These are phyloP conservation scores for Chaenodraco wilsoni DNA, from an alignment of 2,797 vertebrate genomes.

Conservation along the genomic window DNA sequence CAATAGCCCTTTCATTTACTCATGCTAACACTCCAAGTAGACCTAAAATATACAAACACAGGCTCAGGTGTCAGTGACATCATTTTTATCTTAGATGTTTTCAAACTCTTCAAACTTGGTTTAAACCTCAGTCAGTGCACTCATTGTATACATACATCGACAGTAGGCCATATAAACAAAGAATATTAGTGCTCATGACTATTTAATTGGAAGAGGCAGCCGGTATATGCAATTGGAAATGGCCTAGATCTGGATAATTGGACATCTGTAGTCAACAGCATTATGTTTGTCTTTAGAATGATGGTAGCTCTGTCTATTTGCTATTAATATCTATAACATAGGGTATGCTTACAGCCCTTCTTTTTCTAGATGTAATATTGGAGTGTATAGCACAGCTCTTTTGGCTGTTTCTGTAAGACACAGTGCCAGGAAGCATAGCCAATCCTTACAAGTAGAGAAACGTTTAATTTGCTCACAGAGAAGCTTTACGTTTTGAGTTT, in stretches of 20 bases:
- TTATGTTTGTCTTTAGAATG: constrained; percentile 11
- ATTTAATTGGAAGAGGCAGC: constrained; percentile 22
- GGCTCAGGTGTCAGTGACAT: constrained; percentile 12
- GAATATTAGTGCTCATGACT: constrained; percentile 2
- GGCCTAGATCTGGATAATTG: constrained; percentile 41
- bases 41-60: constrained; percentile 37
- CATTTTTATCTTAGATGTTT: constrained; percentile 10
- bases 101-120: background rate
- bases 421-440: background rate
- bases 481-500: background rate
- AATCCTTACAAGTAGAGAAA: background rate
- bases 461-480: background rate
- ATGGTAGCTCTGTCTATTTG: constrained; percentile 11
- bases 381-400: background rate
- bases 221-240: constrained; percentile 15
- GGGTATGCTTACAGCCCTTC: background rate
- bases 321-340: background rate
- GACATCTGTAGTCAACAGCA: constrained; percentile 28
- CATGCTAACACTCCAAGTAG: constrained; percentile 39
- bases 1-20: constrained; percentile 53
- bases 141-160: background rate
- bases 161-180: constrained; percentile 12
- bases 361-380: background rate
- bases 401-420: background rate
- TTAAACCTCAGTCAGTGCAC: constrained; percentile 12